Base-by-base conservation (phyloP, 2,113 vertebrate species). In the Ochotona curzoniae region DNA sequence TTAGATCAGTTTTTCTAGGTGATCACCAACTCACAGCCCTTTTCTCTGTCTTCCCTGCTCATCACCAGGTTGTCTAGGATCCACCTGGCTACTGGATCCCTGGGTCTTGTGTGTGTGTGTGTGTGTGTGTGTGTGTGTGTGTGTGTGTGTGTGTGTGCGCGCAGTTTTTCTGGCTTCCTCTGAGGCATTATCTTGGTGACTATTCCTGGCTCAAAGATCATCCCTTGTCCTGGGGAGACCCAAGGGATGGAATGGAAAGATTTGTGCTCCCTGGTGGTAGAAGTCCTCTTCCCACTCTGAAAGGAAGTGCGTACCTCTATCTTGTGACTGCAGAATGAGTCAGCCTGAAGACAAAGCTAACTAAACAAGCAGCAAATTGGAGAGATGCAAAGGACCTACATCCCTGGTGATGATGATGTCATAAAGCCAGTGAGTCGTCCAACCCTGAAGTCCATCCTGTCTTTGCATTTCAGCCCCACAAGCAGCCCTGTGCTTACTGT, bases 201-300 rank as follows among this genome's bases (percentile, higher is more conserved):
- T 44, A 67, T 61, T 83, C n/a, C 64, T 26, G 4, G 60, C 23
- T 38, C 17, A 23, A 23, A 35, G 4, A 26, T 14, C 21, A 71
- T 14, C 15, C 13, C n/a, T 49, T 32, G 9, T 23, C 32, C 18
- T 20, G 51, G n/a, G 57, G 51, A 91, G 57, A 28, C 25, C 78
- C n/a, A 18, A 60, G 51, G 28, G 80, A 74, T 2, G 11, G 20
- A 51, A 78, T 8, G 32, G n/a, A 51, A 61, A 49, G 69, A 70
- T 49, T 17, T 13, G n/a, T 0, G 35, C 11, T 8, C 32, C 61
- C 57, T 0, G 0, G 21, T 7, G 44, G 17, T 1, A 30, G 73
- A 30, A 38, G 38, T 69, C 60, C 38, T 51, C 2, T 14, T 79
- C 17, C 64, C 82, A n/a, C 25, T 6, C 2, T 14, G 79, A 17